Conservation (phyloP, 2,113 vertebrate genomes). For the Furnarius figulus region DNA sequence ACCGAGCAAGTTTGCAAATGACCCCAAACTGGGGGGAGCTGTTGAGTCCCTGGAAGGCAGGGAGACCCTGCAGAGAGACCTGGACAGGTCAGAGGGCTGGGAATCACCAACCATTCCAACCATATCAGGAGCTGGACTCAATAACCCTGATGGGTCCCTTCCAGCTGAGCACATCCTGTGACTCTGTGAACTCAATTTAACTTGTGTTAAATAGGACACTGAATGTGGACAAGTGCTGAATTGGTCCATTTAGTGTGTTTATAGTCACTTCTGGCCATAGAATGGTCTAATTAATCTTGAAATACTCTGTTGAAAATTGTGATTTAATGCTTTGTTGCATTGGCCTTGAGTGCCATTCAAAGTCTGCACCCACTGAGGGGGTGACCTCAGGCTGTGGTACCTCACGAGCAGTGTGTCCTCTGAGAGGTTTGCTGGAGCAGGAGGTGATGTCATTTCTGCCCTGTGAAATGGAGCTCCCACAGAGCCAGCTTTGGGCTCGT, state of each 20-base stretch:
- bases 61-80: too few relatives aligned
- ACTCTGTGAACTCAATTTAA: not conserved
- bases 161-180: not conserved
- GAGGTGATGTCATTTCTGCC: not conserved
- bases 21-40: not conserved
- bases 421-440: not conserved
- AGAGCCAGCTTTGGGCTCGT: not conserved
- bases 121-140: not conserved
- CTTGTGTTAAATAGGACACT: not conserved
- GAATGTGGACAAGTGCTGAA: not conserved
- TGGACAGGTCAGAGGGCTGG: not conserved
- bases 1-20: not conserved
- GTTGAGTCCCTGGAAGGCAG: not conserved
- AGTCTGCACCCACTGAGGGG: not conserved
- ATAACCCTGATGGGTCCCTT: not conserved
- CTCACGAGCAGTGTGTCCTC: accelerated
- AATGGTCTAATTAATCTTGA: not conserved
- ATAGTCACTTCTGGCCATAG: not conserved
- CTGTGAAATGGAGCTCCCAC: not conserved
- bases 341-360: not conserved
- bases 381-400: not conserved
- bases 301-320: not conserved
- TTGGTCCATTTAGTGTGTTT: not conserved
- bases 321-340: not conserved
- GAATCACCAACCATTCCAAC: not conserved